Conservation (phyloP, 2,888 invertebrate genomes). For the Odontocolon sp. region DNA sequence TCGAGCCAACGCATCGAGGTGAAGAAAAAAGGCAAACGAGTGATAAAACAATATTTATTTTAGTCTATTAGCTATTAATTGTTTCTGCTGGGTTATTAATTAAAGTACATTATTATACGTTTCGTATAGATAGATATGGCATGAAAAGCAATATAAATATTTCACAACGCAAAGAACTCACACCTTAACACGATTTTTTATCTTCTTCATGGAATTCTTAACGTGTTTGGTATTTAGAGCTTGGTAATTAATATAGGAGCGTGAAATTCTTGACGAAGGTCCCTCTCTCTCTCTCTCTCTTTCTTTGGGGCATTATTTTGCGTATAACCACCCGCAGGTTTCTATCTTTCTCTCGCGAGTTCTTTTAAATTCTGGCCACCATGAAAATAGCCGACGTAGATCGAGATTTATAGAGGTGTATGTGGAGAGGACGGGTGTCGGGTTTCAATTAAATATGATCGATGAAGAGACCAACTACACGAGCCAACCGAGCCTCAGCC, state of each 20-base stretch:
- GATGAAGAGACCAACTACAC: slow-evolving; percentile 67
- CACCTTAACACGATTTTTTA: neutral
- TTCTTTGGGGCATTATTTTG: slow-evolving; percentile 6
- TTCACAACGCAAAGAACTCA: slow-evolving; percentile 5
- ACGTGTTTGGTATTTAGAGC: slow-evolving; percentile 28
- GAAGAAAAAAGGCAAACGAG: neutral
- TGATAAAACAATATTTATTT: slow-evolving; percentile 25
- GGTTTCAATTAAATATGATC: slow-evolving; percentile 77
- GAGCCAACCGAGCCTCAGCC: slow-evolving; percentile 20
- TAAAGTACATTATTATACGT: neutral
- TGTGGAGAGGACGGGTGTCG: slow-evolving; percentile 67
- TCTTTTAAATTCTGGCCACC: slow-evolving; percentile 44
- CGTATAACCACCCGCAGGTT: slow-evolving; percentile 22
- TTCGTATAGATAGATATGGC: neutral
- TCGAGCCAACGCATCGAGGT: too few species aligned
- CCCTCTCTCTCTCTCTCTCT: slow-evolving; percentile 32
- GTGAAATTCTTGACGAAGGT: slow-evolving; percentile 7
- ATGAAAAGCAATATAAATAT: neutral
- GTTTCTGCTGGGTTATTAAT: slow-evolving; percentile 17
- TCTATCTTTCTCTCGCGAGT: slow-evolving; percentile 22
- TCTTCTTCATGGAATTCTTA: slow-evolving; percentile 7
- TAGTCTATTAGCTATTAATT: slow-evolving; percentile 17
- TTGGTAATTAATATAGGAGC: slow-evolving; percentile 39
- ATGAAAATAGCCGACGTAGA: slow-evolving; percentile 61
- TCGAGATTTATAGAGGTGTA: slow-evolving; percentile 71